Conservation (phyloP, 2,113 vertebrate genomes). For the Mustelus asterias region DNA sequence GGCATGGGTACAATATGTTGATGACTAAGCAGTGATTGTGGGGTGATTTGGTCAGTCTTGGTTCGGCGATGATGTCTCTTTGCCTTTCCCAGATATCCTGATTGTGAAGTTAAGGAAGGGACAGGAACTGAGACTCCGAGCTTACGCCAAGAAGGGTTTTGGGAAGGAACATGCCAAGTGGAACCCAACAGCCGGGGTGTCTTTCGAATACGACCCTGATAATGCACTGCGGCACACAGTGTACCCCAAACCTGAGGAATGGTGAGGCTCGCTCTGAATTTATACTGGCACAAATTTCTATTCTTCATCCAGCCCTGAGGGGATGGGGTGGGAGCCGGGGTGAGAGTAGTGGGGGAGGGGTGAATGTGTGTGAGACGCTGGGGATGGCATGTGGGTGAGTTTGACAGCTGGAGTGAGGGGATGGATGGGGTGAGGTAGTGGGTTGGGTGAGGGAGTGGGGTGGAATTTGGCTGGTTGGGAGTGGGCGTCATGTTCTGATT, state of each 20-base stretch:
- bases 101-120: conserved; percentile 93
- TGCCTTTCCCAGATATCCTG: conserved; percentile 71
- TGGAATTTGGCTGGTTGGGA: not conserved
- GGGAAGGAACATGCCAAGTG: conserved; percentile 98
- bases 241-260: conserved; percentile 90
- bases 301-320: no score
- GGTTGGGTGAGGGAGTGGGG: not conserved
- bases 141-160: conserved; percentile 95
- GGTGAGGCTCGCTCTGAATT: conserved; percentile 54
- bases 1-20: no score
- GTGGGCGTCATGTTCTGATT: not conserved
- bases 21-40: no score
- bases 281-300: not conserved
- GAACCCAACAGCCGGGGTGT: conserved; percentile 92
- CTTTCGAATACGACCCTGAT: conserved; percentile 95
- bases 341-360: no score
- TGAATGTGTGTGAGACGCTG: not conserved
- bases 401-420: not conserved
- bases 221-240: conserved; percentile 90
- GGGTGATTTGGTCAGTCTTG: not conserved
- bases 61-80: not conserved
- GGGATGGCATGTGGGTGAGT: no score
- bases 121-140: conserved; percentile 84
- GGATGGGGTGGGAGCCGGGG: not conserved
- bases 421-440: not conserved